Percentiles rank a stretch among this genome's conserved stretches.
Evolutionary conservation across 2,113 vertebrate species (phyloP).

Genomic region (Ictalurus furcatus): DNA sequence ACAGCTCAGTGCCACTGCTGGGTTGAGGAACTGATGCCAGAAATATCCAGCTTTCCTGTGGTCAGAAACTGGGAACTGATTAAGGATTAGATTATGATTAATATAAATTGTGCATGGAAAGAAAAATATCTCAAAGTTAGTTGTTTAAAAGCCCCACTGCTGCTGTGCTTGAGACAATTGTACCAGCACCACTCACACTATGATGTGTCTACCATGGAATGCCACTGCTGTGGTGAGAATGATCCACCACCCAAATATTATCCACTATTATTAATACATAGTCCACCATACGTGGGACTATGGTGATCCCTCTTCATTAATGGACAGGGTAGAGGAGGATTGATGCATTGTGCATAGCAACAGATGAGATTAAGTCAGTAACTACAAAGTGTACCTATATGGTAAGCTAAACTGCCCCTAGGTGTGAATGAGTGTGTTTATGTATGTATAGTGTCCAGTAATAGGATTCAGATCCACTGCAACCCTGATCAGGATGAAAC

Average conservation of each 20-base stretch:
- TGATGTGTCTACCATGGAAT: not conserved
- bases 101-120: not conserved
- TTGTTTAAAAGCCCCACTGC: not conserved
- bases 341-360: not conserved
- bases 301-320: not conserved
- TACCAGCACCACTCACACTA: not conserved
- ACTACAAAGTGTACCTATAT: not conserved
- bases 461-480: not conserved
- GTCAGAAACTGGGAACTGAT: not conserved
- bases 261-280: too few relatives aligned
- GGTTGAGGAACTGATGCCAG: not conserved
- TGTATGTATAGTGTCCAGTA: not conserved
- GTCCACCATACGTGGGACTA: too few relatives aligned
- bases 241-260: not conserved
- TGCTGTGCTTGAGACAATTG: not conserved
- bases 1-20: not conserved
- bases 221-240: not conserved
- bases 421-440: not conserved
- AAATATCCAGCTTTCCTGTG: not conserved
- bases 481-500: not conserved
- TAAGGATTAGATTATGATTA: not conserved
- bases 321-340: not conserved
- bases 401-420: not conserved
- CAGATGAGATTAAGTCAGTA: not conserved
- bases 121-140: not conserved